A percentile compares a stretch with the other conserved stretches of the same genome.
Evolutionary conservation across 2,113 vertebrate genomes (phyloP).

Genomic region (Grammomys dolichurus): DNA sequence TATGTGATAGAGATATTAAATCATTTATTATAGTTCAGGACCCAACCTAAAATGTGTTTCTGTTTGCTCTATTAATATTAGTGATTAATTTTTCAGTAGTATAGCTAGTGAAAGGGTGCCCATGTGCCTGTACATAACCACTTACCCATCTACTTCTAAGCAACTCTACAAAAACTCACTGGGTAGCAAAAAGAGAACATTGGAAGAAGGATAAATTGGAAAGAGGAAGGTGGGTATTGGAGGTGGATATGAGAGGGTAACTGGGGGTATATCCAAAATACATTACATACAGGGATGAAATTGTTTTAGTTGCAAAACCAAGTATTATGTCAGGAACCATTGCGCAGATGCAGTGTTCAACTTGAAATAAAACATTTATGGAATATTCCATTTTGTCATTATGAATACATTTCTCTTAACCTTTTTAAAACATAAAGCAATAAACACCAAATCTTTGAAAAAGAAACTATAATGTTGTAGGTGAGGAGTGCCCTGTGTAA

Average conservation of each 20-base stretch:
- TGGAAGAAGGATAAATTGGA: background rate
- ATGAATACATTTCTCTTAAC: background rate
- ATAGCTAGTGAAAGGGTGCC: background rate
- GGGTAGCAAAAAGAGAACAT: background rate
- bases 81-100: background rate
- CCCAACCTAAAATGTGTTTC: background rate
- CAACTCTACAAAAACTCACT: background rate
- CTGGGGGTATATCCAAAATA: background rate
- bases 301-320: background rate
- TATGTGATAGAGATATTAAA: background rate
- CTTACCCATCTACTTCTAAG: background rate
- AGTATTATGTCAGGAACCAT: background rate
- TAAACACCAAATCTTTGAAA: background rate
- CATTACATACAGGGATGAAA: background rate
- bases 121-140: background rate
- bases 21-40: background rate
- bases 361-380: background rate
- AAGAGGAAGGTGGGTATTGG: background rate
- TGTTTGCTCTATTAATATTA: background rate
- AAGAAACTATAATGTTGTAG: slow-evolving; percentile 13
- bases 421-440: background rate
- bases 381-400: slow-evolving; percentile 12
- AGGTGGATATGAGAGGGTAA: background rate
- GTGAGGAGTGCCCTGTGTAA: slow-evolving; percentile 54
- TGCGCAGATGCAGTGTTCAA: background rate